Evolutionary conservation across 1,140 invertebrate genomes (phyloP).

Genomic region (Pseudomyrmex concolor): DNA sequence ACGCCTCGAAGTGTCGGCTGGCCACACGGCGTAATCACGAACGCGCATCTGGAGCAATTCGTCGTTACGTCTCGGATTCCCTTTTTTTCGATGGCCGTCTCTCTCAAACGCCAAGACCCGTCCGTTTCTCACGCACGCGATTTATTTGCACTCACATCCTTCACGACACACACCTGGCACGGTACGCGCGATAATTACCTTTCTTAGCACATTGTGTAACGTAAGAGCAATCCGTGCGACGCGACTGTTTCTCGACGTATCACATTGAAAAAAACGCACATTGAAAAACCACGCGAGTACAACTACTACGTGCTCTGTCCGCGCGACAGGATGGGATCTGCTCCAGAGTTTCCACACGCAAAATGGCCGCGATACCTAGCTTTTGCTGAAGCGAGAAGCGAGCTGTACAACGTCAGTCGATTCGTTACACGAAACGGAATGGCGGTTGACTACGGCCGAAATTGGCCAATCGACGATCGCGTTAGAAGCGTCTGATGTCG

Average conservation of each 20-base stretch:
- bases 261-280: no score
- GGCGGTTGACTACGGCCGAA: background rate
- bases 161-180: no score
- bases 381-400: background rate
- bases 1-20: slow-evolving; percentile 1
- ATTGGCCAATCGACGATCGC: background rate
- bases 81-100: background rate
- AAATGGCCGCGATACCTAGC: slow-evolving; percentile 21
- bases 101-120: background rate
- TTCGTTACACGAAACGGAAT: no score
- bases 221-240: slow-evolving; percentile 19
- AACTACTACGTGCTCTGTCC: slow-evolving; percentile 15
- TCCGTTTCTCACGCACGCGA: slow-evolving; percentile 22
- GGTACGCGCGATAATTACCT: slow-evolving; percentile 63
- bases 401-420: no score
- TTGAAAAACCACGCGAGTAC: slow-evolving; percentile 13
- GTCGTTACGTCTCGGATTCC: slow-evolving; percentile 20
- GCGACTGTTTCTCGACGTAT: background rate
- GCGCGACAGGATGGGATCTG: slow-evolving; percentile 14
- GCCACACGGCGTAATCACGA: slow-evolving; percentile 13
- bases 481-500: background rate
- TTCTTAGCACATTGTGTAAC: slow-evolving; percentile 64
- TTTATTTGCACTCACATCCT: no score
- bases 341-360: background rate
- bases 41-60: slow-evolving; percentile 62